These are phyloP conservation scores for Parambassis ranga DNA, from an alignment of 2,797 vertebrate species.

Conservation along the genomic window DNA sequence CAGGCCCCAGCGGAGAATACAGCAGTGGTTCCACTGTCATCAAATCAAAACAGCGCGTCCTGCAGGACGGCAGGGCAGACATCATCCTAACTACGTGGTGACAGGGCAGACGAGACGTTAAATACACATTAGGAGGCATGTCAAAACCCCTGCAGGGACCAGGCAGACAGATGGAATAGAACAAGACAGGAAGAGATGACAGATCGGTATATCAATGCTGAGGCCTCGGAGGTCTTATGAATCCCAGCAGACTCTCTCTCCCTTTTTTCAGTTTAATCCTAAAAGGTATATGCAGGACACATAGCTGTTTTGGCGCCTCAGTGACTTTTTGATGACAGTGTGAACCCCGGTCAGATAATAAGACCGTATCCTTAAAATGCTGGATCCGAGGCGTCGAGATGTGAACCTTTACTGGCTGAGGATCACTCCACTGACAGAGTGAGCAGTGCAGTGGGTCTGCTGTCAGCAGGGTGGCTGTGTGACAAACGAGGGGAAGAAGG, in stretches of 20 bases:
- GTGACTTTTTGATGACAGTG: constrained; percentile 45
- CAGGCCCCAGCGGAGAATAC: constrained; percentile 38
- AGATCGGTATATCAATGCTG: constrained; percentile 62
- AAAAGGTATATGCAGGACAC: background rate
- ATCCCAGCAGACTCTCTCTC: constrained; percentile 30
- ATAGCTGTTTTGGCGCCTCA: constrained; percentile 14
- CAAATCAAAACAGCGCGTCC: constrained; percentile 48
- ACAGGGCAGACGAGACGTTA: constrained; percentile 65
- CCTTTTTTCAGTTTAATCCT: constrained; percentile 22
- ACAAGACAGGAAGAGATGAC: constrained; percentile 57
- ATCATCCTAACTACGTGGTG: constrained; percentile 62
- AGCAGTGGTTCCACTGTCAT: constrained; percentile 52
- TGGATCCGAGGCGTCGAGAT: constrained; percentile 17
- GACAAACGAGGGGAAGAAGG: constrained; percentile 64
- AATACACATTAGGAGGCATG: constrained; percentile 63
- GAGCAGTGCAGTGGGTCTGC: constrained; percentile 41
- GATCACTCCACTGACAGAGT: constrained; percentile 13
- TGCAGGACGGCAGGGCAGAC: constrained; percentile 44
- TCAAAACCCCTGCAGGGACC: constrained; percentile 45
- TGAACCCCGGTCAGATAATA: constrained; percentile 35
- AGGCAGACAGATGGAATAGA: constrained; percentile 43
- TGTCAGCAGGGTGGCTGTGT: constrained; percentile 51
- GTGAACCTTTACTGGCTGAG: constrained; percentile 2
- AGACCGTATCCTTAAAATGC: background rate
- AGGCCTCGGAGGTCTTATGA: constrained; percentile 28